Evolutionary conservation across 1,140 invertebrate species (phyloP), one percentile per base, ranked within the genome.

Genomic region (Pseudomyrmex sp.): DNA sequence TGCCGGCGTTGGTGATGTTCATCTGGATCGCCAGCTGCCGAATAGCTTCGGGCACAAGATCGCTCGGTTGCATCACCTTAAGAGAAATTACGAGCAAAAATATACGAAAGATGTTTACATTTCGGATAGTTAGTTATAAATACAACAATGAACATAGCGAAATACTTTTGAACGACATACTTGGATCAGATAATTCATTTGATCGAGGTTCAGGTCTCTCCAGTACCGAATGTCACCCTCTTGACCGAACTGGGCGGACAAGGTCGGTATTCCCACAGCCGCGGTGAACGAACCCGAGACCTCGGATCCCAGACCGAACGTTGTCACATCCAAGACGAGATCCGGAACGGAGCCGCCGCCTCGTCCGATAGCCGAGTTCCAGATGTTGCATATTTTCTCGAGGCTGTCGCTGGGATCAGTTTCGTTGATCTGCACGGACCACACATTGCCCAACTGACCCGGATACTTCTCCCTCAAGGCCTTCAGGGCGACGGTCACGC

Each of bases 1-100:
- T 97, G 2, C 97, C 98, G 20, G 98, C 98, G 93, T 98, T 98
- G 15, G 97, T 98, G 62, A 98, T 97, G 88, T 98, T 98, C 93
- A 98, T 96, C 44, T 96, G 95, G 2, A 95, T 95, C 1, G 98
- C 97, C 77, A 99, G 96, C 62, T 97, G 97, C 63, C 97, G 95
- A 0, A 99, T 95, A 4, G 96, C 96, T 92, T 98, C 97, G 0
- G 97, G 96, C 74, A 98, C 96, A 10, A 98, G 94, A 90, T 98
- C 97, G 0, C 96, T 96, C 1, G 98, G 98, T 1, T 97, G 97
- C 95, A 97, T 97, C 48, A 98, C 94, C 76, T 80, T 12, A 8
- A 70, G 46, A 15, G 15, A 77, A 69, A 79, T 58, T 10, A 1
- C 7, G 8, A 58, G 10, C 52, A 1, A 15, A 48, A 72, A 50